phyloP scores from a whole-genome alignment of 2,888 invertebrate genomes.

The Chalcosyrphus nemorum region DNA sequence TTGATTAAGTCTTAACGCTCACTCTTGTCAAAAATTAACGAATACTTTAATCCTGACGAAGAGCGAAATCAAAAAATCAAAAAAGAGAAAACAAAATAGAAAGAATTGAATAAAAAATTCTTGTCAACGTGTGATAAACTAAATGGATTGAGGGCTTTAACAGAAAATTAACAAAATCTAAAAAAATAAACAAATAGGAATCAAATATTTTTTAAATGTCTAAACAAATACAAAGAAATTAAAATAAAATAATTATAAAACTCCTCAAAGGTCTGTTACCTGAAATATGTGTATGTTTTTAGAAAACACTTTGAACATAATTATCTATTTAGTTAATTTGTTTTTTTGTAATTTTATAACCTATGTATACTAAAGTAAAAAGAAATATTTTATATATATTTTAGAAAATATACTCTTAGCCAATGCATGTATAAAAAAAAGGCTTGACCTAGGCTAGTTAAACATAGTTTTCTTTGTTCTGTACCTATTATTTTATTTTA shows the following conservation, averaged over 20 bases:
- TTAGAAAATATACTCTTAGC: slow-evolving; percentile 65
- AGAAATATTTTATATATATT: slow-evolving; percentile 37
- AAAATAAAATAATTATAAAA: slow-evolving; percentile 9
- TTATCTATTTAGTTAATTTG: slow-evolving; percentile 18
- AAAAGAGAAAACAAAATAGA: neutral
- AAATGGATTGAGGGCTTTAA: slow-evolving; percentile 67
- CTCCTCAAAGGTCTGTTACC: slow-evolving; percentile 68
- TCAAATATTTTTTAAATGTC: slow-evolving; percentile 38
- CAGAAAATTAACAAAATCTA: slow-evolving; percentile 18
- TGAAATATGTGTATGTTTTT: slow-evolving; percentile 39
- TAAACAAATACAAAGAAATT: neutral
- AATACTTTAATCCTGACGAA: slow-evolving; percentile 1
- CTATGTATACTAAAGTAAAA: slow-evolving; percentile 16
- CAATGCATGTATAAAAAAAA: slow-evolving; percentile 53
- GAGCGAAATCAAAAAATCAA: slow-evolving; percentile 1
- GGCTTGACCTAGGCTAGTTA: slow-evolving; percentile 22
- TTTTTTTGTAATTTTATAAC: slow-evolving; percentile 57
- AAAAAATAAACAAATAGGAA: neutral
- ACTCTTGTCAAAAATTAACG: neutral
- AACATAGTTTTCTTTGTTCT: slow-evolving; percentile 2
- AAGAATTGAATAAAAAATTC: slow-evolving; percentile 27
- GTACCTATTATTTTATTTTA: slow-evolving; percentile 34
- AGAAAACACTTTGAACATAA: slow-evolving; percentile 24
- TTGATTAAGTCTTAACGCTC: neutral
- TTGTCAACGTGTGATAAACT: slow-evolving; percentile 71